phyloP scores from a whole-genome alignment of 2,797 vertebrate species.

The Holocentrus rufus region DNA sequence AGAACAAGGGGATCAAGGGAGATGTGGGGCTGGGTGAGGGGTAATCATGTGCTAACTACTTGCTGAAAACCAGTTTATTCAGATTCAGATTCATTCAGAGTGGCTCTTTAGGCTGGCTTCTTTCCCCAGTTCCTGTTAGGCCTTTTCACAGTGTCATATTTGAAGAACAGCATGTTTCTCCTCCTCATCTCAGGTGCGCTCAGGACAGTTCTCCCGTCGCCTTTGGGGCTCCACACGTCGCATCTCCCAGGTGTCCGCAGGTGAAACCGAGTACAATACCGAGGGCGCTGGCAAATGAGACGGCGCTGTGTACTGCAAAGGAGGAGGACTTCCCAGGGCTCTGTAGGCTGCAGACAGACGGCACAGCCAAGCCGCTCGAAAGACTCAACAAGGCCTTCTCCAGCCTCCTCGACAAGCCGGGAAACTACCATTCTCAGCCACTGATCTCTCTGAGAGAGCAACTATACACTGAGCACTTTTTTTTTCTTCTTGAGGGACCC shows the following conservation, averaged over 20 bases:
- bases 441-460: constrained; percentile 73
- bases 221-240: constrained; percentile 91
- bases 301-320: neutral
- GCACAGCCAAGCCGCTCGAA: neutral
- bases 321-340: constrained; percentile 14
- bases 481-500: constrained; percentile 65
- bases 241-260: constrained; percentile 92
- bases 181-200: constrained; percentile 83
- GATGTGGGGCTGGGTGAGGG: constrained; percentile 17
- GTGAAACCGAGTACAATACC: constrained; percentile 91
- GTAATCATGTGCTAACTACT: constrained; percentile 56
- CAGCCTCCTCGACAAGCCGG: constrained; percentile 37
- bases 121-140: neutral
- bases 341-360: neutral
- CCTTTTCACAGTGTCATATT: constrained; percentile 13
- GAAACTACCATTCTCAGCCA: constrained; percentile 24
- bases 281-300: constrained; percentile 79
- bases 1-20: constrained; percentile 54
- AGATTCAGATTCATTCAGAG: constrained; percentile 54
- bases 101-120: constrained; percentile 23
- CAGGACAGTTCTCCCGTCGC: constrained; percentile 88
- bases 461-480: constrained; percentile 81
- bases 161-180: constrained; percentile 40
- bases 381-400: constrained; percentile 40
- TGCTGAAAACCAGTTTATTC: constrained; percentile 51